phyloP scores from a whole-genome alignment of 2,113 vertebrate species.

The Hippolais icterina region DNA sequence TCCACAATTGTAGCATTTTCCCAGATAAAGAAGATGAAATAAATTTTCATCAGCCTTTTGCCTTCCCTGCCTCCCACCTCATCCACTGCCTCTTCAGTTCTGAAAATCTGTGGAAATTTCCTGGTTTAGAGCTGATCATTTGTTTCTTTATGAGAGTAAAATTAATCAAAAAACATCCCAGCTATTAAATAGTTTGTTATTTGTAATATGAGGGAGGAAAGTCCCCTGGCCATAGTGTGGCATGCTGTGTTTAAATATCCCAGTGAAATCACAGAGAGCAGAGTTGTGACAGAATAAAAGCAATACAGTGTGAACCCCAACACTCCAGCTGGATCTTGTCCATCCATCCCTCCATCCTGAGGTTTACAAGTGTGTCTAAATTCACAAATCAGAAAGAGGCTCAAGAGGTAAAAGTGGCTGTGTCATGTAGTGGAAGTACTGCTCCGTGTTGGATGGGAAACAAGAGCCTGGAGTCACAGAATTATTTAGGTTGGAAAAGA shows the following conservation, averaged over 20 bases:
- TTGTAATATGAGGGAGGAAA: not conserved
- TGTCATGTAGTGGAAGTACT: not conserved
- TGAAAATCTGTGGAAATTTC: not conserved
- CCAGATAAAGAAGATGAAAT: not conserved
- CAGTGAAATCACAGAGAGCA: not conserved
- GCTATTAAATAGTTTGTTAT: not conserved
- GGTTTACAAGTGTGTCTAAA: not conserved
- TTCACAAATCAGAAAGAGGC: not conserved
- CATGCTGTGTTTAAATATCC: accelerated
- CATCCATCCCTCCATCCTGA: not conserved
- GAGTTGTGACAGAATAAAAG: not conserved
- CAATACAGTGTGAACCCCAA: accelerated
- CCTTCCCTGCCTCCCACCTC: not conserved
- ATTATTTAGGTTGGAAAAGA: not conserved
- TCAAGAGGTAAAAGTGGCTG: not conserved
- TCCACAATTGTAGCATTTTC: not conserved
- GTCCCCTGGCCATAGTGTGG: not conserved
- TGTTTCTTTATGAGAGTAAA: not conserved
- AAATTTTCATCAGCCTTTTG: not conserved
- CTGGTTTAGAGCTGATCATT: not conserved
- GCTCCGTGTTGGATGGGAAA: not conserved
- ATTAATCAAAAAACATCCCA: not conserved
- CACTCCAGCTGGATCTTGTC: not conserved
- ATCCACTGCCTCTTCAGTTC: not conserved
- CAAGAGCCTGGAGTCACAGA: not conserved